Evolutionary conservation across 2,797 vertebrate species (phyloP).

Genomic region (Erpetoichthys calabaricus): DNA sequence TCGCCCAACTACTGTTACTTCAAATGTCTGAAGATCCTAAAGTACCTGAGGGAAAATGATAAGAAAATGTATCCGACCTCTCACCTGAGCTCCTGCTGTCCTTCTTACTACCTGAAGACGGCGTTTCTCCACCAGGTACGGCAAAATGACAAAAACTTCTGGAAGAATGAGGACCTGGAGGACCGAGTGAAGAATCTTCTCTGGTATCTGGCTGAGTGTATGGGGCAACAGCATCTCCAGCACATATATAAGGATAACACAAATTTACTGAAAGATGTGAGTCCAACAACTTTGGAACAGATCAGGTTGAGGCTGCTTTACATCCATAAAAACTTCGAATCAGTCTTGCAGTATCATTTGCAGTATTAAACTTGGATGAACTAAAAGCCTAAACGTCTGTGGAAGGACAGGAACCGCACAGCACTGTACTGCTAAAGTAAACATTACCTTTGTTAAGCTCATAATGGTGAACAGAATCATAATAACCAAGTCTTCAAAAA

Average conservation of each 20-base stretch:
- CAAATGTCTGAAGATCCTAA: neutral
- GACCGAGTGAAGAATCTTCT: neutral
- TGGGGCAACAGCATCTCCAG: neutral
- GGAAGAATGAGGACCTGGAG: neutral
- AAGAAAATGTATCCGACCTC: neutral
- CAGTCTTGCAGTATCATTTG: too few relatives aligned
- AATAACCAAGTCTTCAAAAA: too few relatives aligned
- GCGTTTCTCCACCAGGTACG: neutral
- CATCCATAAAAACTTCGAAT: neutral
- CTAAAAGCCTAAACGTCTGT: too few relatives aligned
- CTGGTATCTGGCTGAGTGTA: neutral
- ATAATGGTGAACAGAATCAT: too few relatives aligned
- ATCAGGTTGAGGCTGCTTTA: neutral
- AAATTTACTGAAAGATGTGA: neutral
- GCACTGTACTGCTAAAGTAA: too few relatives aligned
- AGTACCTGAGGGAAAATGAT: constrained; percentile 1
- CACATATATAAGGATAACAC: neutral
- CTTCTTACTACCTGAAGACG: neutral
- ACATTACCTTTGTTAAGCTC: too few relatives aligned
- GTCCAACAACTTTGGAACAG: neutral
- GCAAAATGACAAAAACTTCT: neutral
- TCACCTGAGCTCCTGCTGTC: neutral
- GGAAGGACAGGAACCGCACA: too few relatives aligned
- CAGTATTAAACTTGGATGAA: too few relatives aligned
- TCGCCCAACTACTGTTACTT: too few relatives aligned